phyloP scores from a whole-genome alignment of 2,113 vertebrate genomes.

The Eclectus roratus region DNA sequence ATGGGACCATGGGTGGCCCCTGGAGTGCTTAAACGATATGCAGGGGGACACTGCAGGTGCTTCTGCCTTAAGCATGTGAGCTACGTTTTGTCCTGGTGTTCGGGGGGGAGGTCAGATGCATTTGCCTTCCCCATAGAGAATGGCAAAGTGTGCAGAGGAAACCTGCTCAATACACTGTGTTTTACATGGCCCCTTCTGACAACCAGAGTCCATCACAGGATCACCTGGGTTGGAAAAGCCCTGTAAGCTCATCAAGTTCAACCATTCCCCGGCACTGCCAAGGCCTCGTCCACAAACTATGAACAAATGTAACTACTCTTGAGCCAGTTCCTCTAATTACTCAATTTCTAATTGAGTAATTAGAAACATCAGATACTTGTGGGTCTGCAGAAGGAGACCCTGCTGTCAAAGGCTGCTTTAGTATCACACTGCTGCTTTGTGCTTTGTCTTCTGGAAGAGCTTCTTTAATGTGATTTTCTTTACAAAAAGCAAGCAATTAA shows the following conservation, averaged over 20 bases:
- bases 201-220: background rate
- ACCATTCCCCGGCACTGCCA: background rate
- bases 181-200: background rate
- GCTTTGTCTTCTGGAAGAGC: background rate
- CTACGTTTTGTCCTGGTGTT: background rate
- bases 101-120: background rate
- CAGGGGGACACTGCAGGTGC: background rate
- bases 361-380: background rate
- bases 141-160: background rate
- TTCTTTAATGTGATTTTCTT: background rate
- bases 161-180: background rate
- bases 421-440: background rate
- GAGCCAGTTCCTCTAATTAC: background rate
- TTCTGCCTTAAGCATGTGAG: background rate
- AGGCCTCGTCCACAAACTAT: background rate
- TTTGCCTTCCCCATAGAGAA: background rate
- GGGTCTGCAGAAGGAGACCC: background rate
- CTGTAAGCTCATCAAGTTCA: background rate
- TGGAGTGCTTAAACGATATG: background rate
- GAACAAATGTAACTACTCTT: background rate
- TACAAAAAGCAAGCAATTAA: background rate
- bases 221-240: background rate
- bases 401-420: background rate
- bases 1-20: rapidly evolving
- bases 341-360: background rate